Base-by-base conservation (phyloP, 92 coral and sea anemone species). In the Blastomussa wellsi region DNA sequence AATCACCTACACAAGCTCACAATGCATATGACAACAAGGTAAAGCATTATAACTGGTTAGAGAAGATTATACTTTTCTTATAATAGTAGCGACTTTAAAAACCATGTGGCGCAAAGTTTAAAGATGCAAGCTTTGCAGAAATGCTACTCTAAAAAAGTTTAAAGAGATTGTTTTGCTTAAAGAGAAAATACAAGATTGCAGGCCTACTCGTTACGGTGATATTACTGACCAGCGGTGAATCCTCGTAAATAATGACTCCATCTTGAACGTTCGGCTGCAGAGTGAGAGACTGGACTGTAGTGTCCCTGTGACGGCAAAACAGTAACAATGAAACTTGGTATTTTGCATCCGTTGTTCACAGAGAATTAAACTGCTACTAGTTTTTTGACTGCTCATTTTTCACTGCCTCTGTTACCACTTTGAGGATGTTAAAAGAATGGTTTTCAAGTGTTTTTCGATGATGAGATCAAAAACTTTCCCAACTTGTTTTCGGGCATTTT, bases 281-380 rank as follows among this genome's bases (percentile, higher is more conserved):
- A 8, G 99, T 96, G 24, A 96, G 92, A n/a, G 99, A 95, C 86
- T 96, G 99, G 20, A 96, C 99, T 0, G 99, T 96, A 17, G 99
- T 96, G 78, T 96, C 99, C 78, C 99, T 96, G 88, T 68, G 80
- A 62, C 47, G 24, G 26, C 19, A 1, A 52, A 38, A 81, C 29
- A 64, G 22, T 3, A 69, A 55, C 28, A 55, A 55, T 0, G 8
- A 55, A 55, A 20, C n/a, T 22, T 55, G 20, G 17, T 20, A 0
- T 52, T 52, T 20, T 52, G 59, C 17, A 20, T 22, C 20, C 17
- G 19, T 22, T 52, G 4, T 52, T 52, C 4, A 52, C 17, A 52
- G 59, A 51, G 20, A 5, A 52, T 15, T 52, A 17, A 52, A 15
- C 59, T 49, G 19, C 13, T 12, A 49, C 10, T 11, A 44, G 49